Evolutionary conservation across 2,113 vertebrate genomes (phyloP).

Genomic region (Lepidothrix coronata): DNA sequence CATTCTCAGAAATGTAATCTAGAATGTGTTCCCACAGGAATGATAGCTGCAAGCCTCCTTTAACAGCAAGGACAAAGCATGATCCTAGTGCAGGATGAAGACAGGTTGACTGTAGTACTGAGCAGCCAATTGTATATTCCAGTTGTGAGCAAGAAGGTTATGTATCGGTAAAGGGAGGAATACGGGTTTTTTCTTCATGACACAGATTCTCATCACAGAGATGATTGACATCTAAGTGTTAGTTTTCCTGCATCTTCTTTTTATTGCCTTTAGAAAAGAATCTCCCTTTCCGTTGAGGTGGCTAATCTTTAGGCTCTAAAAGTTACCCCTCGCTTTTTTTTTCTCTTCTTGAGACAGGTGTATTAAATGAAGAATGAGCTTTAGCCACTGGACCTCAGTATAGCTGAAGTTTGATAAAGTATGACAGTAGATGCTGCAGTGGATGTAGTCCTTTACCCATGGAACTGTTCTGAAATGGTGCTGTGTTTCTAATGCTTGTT

Average conservation of each 20-base stretch:
- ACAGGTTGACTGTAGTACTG: background rate
- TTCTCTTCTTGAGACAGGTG: background rate
- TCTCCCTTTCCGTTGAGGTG: background rate
- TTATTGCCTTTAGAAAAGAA: background rate
- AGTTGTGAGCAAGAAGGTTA: background rate
- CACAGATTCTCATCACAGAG: background rate
- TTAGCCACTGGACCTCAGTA: background rate
- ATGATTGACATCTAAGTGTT: background rate
- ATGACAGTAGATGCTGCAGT: background rate
- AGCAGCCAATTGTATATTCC: background rate
- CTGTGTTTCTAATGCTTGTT: background rate
- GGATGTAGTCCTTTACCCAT: background rate
- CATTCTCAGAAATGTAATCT: slow-evolving; percentile 59
- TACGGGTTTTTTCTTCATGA: background rate
- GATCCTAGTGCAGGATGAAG: background rate
- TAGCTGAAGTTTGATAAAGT: background rate
- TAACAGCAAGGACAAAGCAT: background rate
- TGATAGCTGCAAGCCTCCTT: background rate
- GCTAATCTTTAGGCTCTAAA: background rate
- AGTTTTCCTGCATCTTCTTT: background rate
- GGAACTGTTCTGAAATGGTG: background rate
- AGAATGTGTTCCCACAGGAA: slow-evolving; percentile 30
- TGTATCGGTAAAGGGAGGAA: background rate
- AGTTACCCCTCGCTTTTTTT: fast-evolving
- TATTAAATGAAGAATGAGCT: background rate